Conservation (phyloP, 2,113 vertebrate species). For the Poecilia latipinna region DNA sequence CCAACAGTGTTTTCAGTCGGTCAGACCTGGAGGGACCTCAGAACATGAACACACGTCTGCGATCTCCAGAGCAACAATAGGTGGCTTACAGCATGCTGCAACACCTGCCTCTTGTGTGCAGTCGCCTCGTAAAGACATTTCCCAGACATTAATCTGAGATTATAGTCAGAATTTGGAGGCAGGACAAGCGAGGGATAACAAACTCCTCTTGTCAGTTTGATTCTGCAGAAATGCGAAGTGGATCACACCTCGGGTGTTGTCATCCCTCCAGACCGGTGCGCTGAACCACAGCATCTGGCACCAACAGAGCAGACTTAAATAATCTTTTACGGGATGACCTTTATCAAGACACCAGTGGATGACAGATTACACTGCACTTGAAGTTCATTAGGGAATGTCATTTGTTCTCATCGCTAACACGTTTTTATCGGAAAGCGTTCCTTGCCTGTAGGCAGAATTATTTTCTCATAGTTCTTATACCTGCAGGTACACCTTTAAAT, state of each 20-base stretch:
- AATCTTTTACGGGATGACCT: slow-evolving; percentile 18
- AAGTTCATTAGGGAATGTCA: neutral
- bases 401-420: neutral
- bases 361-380: neutral
- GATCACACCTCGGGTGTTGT: slow-evolving; percentile 64
- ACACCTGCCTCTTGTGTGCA: slow-evolving; percentile 39
- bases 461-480: neutral
- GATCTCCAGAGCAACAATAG: neutral
- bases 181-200: slow-evolving; percentile 60
- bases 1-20: slow-evolving; percentile 20
- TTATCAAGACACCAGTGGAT: neutral
- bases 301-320: slow-evolving; percentile 18
- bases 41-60: slow-evolving; percentile 19
- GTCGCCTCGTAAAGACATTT: slow-evolving; percentile 53
- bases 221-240: slow-evolving; percentile 45
- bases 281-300: slow-evolving; percentile 21
- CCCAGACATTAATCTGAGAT: slow-evolving; percentile 72
- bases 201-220: slow-evolving; percentile 54
- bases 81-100: slow-evolving; percentile 26
- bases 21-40: slow-evolving; percentile 11
- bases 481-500: neutral
- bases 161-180: slow-evolving; percentile 52
- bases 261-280: slow-evolving; percentile 15
- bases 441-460: neutral
- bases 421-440: neutral